Evolutionary conservation across 2,797 vertebrate genomes (phyloP).

Genomic region (Pangasius larnaudii): DNA sequence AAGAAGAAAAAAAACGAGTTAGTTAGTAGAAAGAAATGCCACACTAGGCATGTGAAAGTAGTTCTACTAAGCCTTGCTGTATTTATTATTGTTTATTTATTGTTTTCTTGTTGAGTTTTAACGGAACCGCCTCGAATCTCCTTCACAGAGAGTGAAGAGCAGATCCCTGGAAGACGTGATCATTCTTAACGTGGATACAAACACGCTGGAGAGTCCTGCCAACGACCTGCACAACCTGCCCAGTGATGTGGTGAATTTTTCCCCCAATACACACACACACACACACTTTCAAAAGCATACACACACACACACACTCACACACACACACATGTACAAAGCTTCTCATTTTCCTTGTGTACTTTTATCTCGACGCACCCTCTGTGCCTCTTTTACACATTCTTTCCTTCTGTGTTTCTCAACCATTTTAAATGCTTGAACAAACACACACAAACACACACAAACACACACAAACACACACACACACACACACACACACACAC

Average conservation of each 20-base stretch:
- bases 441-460: conserved; percentile 39
- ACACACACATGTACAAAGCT: conserved; percentile 14
- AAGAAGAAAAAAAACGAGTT: neutral
- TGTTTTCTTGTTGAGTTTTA: conserved; percentile 14
- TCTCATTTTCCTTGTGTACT: conserved; percentile 23
- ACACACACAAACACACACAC: conserved; percentile 24
- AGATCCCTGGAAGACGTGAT: conserved; percentile 94
- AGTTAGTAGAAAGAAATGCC: neutral
- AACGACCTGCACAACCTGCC: conserved; percentile 93
- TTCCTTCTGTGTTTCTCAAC: conserved; percentile 51
- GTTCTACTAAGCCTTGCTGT: neutral
- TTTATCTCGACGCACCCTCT: neutral
- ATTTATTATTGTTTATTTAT: no score
- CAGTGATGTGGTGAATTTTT: conserved; percentile 90
- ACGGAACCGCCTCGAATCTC: conserved; percentile 5
- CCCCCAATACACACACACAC: conserved; percentile 2
- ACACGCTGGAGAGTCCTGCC: conserved; percentile 91
- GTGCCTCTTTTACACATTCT: conserved; percentile 24
- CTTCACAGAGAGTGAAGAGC: conserved; percentile 85
- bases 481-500: neutral
- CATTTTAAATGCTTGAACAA: conserved; percentile 35
- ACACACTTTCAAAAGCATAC: neutral
- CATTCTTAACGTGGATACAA: conserved; percentile 95
- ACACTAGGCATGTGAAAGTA: neutral
- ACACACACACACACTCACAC: neutral